A percentile compares a stretch with the other conserved stretches of the same genome.
Conservation (phyloP, 2,113 vertebrate genomes). For the Xerus inauris region DNA sequence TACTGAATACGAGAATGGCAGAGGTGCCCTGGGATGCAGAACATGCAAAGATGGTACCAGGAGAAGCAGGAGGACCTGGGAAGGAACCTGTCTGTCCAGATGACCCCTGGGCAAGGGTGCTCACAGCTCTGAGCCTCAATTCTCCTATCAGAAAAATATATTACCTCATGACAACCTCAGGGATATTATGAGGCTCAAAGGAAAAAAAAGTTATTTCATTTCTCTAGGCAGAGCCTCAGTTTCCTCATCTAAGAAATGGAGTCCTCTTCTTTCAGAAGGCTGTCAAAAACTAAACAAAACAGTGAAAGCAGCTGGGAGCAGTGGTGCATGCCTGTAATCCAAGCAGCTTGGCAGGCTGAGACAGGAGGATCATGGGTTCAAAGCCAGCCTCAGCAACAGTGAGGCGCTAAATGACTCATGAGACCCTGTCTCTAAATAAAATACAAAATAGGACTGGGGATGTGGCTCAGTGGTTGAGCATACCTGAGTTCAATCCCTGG, state of each 20-base stretch:
- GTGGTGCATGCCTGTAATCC: too few species aligned
- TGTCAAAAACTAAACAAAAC: background rate
- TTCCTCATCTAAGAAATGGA: background rate
- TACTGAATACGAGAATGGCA: background rate
- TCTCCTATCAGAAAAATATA: background rate
- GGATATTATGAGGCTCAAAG: background rate
- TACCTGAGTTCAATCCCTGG: too few species aligned
- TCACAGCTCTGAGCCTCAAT: background rate
- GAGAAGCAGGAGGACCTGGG: background rate
- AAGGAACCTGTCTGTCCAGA: background rate
- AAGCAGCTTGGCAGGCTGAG: too few species aligned
- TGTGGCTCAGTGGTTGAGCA: too few species aligned
- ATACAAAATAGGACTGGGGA: too few species aligned
- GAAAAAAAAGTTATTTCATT: background rate
- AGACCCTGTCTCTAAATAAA: too few species aligned
- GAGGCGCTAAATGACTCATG: too few species aligned
- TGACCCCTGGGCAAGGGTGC: background rate
- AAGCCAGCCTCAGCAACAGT: too few species aligned
- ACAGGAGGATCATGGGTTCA: too few species aligned
- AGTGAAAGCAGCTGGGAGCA: background rate
- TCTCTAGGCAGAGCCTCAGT: background rate
- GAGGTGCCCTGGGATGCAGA: background rate
- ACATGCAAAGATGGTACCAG: too few species aligned
- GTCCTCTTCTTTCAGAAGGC: background rate
- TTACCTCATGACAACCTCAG: background rate